A percentile compares a stretch with the other conserved stretches of the same genome.
phyloP scores from a whole-genome alignment of 2,797 vertebrate species.

The Tolypeutes matacus region DNA sequence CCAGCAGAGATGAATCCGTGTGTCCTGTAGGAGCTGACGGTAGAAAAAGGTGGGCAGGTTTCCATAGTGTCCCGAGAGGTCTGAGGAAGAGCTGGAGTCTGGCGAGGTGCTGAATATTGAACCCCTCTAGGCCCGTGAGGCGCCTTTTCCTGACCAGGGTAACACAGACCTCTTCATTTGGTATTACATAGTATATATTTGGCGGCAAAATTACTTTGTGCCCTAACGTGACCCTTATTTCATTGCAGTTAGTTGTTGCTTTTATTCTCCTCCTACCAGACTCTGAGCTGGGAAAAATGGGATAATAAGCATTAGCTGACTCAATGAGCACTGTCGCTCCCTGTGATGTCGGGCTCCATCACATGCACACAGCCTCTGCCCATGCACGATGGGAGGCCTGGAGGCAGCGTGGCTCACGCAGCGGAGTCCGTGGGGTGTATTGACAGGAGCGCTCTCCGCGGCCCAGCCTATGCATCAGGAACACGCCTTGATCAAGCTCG shows the following conservation, averaged over 20 bases:
- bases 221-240: background rate
- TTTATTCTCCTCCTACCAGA: background rate
- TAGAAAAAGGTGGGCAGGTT: background rate
- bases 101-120: background rate
- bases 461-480: accelerated
- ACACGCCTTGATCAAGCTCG: background rate
- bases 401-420: too few species aligned
- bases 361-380: background rate
- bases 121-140: too few species aligned
- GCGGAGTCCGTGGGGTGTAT: accelerated
- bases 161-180: too few species aligned
- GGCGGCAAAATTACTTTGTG: background rate
- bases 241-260: background rate
- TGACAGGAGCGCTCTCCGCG: accelerated
- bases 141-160: background rate
- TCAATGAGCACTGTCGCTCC: background rate
- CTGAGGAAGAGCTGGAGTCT: background rate
- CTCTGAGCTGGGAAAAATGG: background rate
- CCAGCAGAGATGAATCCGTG: background rate
- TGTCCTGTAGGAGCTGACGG: background rate
- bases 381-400: too few species aligned
- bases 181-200: background rate
- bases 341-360: background rate
- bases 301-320: accelerated
- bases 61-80: background rate